A percentile compares a stretch with the other conserved stretches of the same genome.
phyloP scores from a whole-genome alignment of 2,113 vertebrate species.

The Boleophthalmus pectinirostris region DNA sequence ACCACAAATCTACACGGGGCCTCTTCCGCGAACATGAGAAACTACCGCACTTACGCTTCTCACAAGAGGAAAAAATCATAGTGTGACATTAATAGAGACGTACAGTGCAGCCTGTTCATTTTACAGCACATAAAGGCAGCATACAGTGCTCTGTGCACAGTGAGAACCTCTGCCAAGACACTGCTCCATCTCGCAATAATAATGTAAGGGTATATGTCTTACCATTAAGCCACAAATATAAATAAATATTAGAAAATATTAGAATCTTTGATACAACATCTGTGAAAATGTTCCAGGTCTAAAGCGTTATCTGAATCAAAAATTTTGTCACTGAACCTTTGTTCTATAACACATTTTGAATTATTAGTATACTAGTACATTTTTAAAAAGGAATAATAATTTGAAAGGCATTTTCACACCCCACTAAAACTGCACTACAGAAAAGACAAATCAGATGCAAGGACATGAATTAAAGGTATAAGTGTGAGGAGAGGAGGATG shows the following conservation, averaged over 20 bases:
- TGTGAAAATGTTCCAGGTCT: neutral
- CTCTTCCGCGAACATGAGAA: constrained; percentile 69
- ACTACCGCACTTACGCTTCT: constrained; percentile 62
- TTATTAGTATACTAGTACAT: neutral
- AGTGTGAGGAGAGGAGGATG: constrained; percentile 55
- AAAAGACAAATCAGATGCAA: neutral
- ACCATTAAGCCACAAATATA: neutral
- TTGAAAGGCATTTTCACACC: neutral
- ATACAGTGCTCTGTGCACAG: neutral
- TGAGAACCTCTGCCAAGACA: neutral
- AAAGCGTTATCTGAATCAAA: neutral
- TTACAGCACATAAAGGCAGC: neutral
- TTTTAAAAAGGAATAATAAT: neutral
- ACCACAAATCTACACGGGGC: constrained; percentile 66
- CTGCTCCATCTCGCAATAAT: neutral
- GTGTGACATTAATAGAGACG: constrained; percentile 3
- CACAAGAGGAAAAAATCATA: constrained; percentile 48
- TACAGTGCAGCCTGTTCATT: constrained; percentile 2
- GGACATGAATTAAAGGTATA: neutral
- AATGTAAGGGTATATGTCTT: neutral
- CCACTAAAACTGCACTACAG: neutral
- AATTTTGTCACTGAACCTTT: no score
- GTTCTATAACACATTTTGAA: no score
- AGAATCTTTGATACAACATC: no score
- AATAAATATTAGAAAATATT: neutral